A percentile compares a stretch with the other conserved stretches of the same genome.
phyloP scores from a whole-genome alignment of 2,888 invertebrate genomes.

The Cerastis rubricosa region DNA sequence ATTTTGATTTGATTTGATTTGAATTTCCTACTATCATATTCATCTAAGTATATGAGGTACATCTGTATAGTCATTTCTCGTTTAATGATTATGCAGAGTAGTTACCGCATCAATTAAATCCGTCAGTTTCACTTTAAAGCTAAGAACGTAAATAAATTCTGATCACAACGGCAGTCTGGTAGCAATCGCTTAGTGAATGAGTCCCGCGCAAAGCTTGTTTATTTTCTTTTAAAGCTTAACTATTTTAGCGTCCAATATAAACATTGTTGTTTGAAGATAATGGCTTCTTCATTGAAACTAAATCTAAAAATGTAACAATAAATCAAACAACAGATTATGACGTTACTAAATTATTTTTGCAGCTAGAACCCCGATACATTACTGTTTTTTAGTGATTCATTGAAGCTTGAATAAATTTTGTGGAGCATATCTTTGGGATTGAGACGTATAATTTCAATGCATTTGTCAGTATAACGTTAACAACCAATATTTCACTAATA shows the following conservation, averaged over 20 bases:
- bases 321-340: slow-evolving; percentile 15
- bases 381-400: slow-evolving; percentile 5
- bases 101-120: slow-evolving; percentile 39
- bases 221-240: slow-evolving; percentile 40
- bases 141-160: slow-evolving; percentile 34
- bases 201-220: slow-evolving; percentile 10
- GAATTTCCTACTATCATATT: too few species aligned
- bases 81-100: slow-evolving; percentile 23
- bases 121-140: slow-evolving; percentile 47
- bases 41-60: neutral
- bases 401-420: slow-evolving; percentile 8
- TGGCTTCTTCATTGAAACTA: slow-evolving; percentile 26
- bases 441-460: slow-evolving; percentile 25
- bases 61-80: slow-evolving; percentile 1
- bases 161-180: slow-evolving; percentile 13
- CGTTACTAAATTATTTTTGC: slow-evolving; percentile 1
- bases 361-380: slow-evolving; percentile 27
- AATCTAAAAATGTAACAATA: slow-evolving; percentile 30
- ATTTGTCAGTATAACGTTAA: slow-evolving; percentile 47
- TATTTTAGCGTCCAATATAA: slow-evolving; percentile 23
- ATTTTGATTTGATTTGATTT: too few species aligned
- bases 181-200: slow-evolving; percentile 33
- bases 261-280: slow-evolving; percentile 31
- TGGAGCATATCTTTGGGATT: slow-evolving; percentile 20
- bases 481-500: slow-evolving; percentile 49